These are phyloP conservation scores for Acipenser transmontanus DNA, from an alignment of 2,797 vertebrate species.

Conservation along the genomic window DNA sequence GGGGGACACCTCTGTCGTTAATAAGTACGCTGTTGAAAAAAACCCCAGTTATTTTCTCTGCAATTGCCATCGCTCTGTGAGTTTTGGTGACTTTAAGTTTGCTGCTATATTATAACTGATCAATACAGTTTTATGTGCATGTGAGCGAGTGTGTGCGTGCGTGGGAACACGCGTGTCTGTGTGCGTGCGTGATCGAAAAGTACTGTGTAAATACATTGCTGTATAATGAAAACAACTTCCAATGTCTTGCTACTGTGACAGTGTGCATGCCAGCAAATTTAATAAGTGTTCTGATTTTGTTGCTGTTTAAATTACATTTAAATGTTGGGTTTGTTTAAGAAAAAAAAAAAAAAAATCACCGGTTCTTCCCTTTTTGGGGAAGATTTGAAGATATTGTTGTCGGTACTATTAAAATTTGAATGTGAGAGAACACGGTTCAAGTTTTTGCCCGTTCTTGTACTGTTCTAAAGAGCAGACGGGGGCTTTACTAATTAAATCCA, in stretches of 20 bases:
- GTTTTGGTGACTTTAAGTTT: constrained; percentile 38
- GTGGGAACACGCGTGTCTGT: neutral
- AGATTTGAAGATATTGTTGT: constrained; percentile 26
- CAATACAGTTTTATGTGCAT: constrained; percentile 22
- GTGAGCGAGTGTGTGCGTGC: constrained; percentile 4
- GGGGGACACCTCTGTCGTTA: no score
- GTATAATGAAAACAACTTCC: constrained; percentile 23
- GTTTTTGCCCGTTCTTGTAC: no score
- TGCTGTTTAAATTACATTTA: constrained; percentile 24
- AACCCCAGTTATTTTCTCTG: no score
- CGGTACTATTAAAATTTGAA: constrained; percentile 24
- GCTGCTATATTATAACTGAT: constrained; percentile 40
- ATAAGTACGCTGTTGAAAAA: no score
- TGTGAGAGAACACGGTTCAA: no score
- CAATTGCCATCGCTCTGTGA: constrained; percentile 45
- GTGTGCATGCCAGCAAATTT: constrained; percentile 40
- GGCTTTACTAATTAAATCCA: no score
- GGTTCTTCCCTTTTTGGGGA: constrained; percentile 22
- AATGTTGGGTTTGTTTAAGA: constrained; percentile 23
- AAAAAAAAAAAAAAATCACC: constrained; percentile 29
- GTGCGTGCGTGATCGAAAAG: neutral
- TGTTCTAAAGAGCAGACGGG: no score
- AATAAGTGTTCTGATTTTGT: constrained; percentile 28
- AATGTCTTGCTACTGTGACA: constrained; percentile 39
- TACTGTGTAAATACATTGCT: constrained; percentile 40